Conservation (phyloP, 2,113 vertebrate genomes). For the Podarcis raffonei region DNA sequence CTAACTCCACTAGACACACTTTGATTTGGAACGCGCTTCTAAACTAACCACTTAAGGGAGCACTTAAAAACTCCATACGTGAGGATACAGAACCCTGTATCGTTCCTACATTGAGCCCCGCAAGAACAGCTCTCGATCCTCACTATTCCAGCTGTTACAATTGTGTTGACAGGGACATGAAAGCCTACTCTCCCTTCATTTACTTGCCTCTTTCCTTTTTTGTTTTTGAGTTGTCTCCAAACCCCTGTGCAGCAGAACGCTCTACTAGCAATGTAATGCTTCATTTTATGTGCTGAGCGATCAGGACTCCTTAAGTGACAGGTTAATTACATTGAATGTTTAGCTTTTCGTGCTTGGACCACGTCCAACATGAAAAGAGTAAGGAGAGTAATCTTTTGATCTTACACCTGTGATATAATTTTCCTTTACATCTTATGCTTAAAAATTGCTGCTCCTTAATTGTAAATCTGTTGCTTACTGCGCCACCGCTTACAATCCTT, state of each 20-base stretch:
- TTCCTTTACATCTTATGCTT: slow-evolving; percentile 61
- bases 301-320: slow-evolving; percentile 65
- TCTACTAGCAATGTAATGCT: slow-evolving; percentile 28
- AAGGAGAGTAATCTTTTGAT: slow-evolving; percentile 69
- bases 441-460: slow-evolving; percentile 50
- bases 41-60: too few species aligned
- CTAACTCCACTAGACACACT: too few species aligned
- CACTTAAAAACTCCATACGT: not conserved
- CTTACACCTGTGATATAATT: slow-evolving; percentile 72
- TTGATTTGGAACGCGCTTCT: not conserved
- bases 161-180: not conserved
- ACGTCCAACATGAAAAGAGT: slow-evolving; percentile 58
- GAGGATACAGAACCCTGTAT: too few species aligned
- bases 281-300: slow-evolving; percentile 37
- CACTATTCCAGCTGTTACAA: not conserved
- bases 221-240: slow-evolving; percentile 5
- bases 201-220: not conserved
- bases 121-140: not conserved
- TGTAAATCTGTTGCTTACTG: not conserved
- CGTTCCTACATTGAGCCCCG: not conserved
- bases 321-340: slow-evolving; percentile 77
- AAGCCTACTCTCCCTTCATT: not conserved
- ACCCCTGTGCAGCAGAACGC: not conserved
- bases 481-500: not conserved
- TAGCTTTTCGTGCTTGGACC: slow-evolving; percentile 59